Evolutionary conservation across 2,888 invertebrate genomes (phyloP), one percentile per base, ranked within the genome.

Genomic region (Watsonalla cultraria): DNA sequence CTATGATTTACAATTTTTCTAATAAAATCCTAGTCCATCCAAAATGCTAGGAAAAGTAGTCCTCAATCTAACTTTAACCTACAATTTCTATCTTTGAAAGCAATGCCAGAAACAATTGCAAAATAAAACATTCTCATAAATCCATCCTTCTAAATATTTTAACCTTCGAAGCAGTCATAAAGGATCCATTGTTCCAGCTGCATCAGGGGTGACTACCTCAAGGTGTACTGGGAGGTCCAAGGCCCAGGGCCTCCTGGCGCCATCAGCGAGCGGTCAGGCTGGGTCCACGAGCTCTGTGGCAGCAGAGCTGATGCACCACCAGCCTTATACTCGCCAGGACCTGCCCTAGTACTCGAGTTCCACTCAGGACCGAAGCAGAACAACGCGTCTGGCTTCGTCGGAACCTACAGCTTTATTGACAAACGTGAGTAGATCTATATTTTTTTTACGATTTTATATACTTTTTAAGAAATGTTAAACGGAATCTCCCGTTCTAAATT

Each of bases 191-290:
- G 76, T 94, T 93, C 8, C 93, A 96, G 96, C 66, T 96, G 96
- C 78, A 89, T 92, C 56, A 92, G 92, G 51, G 94, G 94, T 0
- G 96, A 96, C 84, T 96, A 94, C 83, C 83, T 96, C 64, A 95
- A 96, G 83, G 92, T 96, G 54, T 96, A 95, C 85, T 93, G 95
- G 80, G 95, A 96, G 78, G 92, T 96, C 59, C 94, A 95, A 70
- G 92, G 92, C 0, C 93, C 93, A 0, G 92, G 96, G 61, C 95
- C 95, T 52, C 92, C 92, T 57, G 93, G 93, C 0, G 92, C 92
- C 34, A 93, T 96, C 72, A 95, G 94, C 81, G 96, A 96, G 82
- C 92, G 94, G 58, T 95, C 95, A 5, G 94, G 93, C 9, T 95
- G 95, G 94, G 94, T 95, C 49, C 92, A 93, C 46, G 90, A 94